phyloP scores from a whole-genome alignment of 1,140 invertebrate genomes.

The Lithobius niger region DNA sequence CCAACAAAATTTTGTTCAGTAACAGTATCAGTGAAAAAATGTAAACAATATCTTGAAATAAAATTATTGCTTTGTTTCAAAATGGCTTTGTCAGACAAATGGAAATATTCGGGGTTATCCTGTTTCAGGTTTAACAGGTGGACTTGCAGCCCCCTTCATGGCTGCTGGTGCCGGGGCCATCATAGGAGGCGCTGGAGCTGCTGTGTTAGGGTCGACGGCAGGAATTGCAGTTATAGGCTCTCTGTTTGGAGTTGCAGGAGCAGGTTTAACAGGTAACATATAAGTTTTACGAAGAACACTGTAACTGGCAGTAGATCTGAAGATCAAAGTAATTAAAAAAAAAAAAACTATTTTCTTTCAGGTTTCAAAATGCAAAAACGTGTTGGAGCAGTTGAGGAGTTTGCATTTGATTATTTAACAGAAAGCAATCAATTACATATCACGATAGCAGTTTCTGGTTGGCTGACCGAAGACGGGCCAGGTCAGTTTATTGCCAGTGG shows the following conservation, averaged over 20 bases:
- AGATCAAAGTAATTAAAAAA: neutral
- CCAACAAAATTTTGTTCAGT: neutral
- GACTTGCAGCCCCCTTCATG: conserved; percentile 50
- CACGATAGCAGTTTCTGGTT: conserved; percentile 51
- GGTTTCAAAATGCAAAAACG: conserved; percentile 57
- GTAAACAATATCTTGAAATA: neutral
- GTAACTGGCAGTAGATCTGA: neutral
- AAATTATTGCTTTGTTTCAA: neutral
- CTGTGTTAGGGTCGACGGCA: conserved; percentile 42
- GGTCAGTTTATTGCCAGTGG: neutral
- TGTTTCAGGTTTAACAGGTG: conserved; percentile 41
- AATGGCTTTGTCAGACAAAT: neutral
- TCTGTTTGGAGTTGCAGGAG: conserved; percentile 52
- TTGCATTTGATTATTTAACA: conserved; percentile 44
- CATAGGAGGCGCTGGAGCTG: conserved; percentile 41
- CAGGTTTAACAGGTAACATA: conserved; percentile 44
- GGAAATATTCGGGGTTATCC: neutral
- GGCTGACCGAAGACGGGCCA: conserved; percentile 31
- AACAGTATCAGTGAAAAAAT: neutral
- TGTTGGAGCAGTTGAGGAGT: conserved; percentile 55
- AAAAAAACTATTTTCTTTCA: conserved; percentile 21
- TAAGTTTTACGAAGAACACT: neutral
- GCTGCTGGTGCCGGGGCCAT: conserved; percentile 46
- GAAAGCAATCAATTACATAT: conserved; percentile 38
- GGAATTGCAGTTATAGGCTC: conserved; percentile 50